Percentiles rank a stretch among this genome's conserved stretches.
phyloP scores from a whole-genome alignment of 1,140 invertebrate species.

The Spodoptera frugiperda region DNA sequence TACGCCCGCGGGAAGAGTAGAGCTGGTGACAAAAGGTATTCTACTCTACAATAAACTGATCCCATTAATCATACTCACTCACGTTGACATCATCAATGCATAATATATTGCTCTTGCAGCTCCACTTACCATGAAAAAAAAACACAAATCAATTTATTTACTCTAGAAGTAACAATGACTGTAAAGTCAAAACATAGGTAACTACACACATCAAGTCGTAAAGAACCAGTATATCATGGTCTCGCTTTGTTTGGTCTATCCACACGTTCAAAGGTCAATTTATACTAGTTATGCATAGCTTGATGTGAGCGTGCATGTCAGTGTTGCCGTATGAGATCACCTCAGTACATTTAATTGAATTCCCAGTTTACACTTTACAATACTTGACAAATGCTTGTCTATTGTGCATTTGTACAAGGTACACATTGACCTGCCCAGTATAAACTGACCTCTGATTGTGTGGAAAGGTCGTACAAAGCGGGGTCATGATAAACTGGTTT shows the following conservation, averaged over 20 bases:
- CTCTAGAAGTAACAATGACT: constrained; percentile 28
- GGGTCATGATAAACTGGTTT: too few relatives aligned
- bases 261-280: too few relatives aligned
- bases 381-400: constrained; percentile 50
- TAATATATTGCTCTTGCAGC: constrained; percentile 18
- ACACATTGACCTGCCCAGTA: too few relatives aligned
- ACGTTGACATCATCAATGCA: neutral
- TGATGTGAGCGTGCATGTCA: constrained; percentile 2
- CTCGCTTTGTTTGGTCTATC: too few relatives aligned
- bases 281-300: too few relatives aligned
- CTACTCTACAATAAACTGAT: neutral
- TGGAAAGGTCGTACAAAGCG: too few relatives aligned
- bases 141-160: constrained; percentile 42
- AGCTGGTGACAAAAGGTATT: too few relatives aligned
- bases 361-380: constrained; percentile 44
- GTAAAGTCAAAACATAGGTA: constrained; percentile 33
- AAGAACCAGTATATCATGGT: too few relatives aligned
- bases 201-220: too few relatives aligned
- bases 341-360: constrained; percentile 48
- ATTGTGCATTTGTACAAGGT: too few relatives aligned
- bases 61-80: neutral
- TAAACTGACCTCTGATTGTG: too few relatives aligned
- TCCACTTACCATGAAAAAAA: constrained; percentile 21
- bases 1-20: too few relatives aligned
- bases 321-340: constrained; percentile 19